Evolutionary conservation across 2,888 invertebrate genomes (phyloP).

Genomic region (Phyllotreta cruciferae): DNA sequence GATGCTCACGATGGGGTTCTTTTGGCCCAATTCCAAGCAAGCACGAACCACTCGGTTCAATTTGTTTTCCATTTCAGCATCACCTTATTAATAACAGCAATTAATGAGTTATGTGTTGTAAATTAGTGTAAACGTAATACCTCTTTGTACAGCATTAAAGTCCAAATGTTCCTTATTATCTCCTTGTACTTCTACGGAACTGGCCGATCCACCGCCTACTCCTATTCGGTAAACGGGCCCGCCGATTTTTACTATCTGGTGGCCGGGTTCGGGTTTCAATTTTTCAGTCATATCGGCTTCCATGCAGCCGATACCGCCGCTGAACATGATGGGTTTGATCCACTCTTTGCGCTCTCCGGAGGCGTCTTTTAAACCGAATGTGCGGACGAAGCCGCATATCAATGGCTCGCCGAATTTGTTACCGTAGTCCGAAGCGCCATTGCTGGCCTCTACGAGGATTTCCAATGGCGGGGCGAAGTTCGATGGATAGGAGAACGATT

Average conservation of each 20-base stretch:
- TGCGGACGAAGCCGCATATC: conserved; percentile 87
- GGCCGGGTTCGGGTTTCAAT: conserved; percentile 77
- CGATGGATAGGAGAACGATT: conserved; percentile 75
- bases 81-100: conserved; percentile 60
- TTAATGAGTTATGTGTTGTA: background rate
- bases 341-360: conserved; percentile 78
- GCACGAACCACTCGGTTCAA: conserved; percentile 91
- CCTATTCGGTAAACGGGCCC: conserved; percentile 98
- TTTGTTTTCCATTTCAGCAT: conserved; percentile 99
- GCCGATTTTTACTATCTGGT: conserved; percentile 93
- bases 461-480: conserved; percentile 92
- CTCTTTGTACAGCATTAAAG: conserved; percentile 96
- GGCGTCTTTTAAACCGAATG: conserved; percentile 80
- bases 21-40: conserved; percentile 81
- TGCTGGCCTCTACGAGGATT: conserved; percentile 93
- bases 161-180: conserved; percentile 86
- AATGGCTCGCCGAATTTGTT: conserved; percentile 99
- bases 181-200: conserved; percentile 94
- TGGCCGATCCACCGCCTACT: conserved; percentile 98
- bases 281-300: conserved; percentile 83
- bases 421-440: conserved; percentile 98
- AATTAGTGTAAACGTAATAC: conserved; percentile 27
- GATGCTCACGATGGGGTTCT: conserved; percentile 92
- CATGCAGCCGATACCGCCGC: conserved; percentile 90
- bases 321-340: conserved; percentile 99